phyloP scores from a whole-genome alignment of 2,113 vertebrate genomes.

The Pandion haliaetus region DNA sequence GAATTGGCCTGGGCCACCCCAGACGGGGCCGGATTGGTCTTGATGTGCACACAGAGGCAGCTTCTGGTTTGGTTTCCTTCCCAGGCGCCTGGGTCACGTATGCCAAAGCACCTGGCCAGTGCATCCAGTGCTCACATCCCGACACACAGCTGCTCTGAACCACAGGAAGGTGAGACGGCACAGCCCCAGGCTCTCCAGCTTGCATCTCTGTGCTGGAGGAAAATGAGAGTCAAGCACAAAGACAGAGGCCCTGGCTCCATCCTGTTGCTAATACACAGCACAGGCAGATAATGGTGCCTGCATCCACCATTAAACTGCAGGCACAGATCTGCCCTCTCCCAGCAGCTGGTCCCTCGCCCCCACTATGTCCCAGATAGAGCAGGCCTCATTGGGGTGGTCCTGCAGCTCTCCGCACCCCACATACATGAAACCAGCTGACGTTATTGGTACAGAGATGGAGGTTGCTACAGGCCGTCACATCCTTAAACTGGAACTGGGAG shows the following conservation, averaged over 20 bases:
- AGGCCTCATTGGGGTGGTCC: not conserved
- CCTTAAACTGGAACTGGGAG: not conserved
- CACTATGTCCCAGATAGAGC: not conserved
- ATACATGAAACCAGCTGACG: not conserved
- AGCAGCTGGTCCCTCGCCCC: not conserved
- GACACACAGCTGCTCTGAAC: not conserved
- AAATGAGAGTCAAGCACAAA: not conserved
- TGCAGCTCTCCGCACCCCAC: not conserved
- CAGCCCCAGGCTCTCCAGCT: not conserved
- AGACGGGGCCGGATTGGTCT: not conserved
- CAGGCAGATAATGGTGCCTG: not conserved
- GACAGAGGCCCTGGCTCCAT: not conserved
- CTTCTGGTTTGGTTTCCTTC: not conserved
- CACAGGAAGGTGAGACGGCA: accelerated
- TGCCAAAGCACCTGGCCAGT: not conserved
- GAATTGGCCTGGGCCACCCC: not conserved
- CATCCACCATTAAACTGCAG: not conserved
- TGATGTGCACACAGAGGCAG: accelerated
- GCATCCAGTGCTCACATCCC: not conserved
- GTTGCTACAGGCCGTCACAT: not conserved
- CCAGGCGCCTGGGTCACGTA: too few species aligned
- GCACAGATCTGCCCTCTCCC: not conserved
- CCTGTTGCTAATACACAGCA: not conserved
- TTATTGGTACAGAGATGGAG: not conserved
- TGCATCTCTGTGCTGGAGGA: not conserved